Conservation (phyloP, 1,140 invertebrate genomes). For the Metopolophium dirhodum region DNA sequence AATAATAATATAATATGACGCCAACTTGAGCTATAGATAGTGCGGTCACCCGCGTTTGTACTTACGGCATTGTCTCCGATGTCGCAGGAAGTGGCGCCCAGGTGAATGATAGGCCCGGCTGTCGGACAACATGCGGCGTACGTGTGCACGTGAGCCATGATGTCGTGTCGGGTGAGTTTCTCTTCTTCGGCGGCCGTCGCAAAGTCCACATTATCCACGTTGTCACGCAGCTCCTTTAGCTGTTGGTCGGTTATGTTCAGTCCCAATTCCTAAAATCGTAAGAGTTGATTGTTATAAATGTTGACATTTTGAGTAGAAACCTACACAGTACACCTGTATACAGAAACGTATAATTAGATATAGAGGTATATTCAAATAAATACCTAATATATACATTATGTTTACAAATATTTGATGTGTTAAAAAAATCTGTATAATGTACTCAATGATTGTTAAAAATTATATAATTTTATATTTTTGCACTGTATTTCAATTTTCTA, state of each 20-base stretch:
- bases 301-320: neutral
- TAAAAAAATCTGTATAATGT: neutral
- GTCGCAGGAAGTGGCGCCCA: slow-evolving; percentile 94
- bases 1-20: too few species aligned
- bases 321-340: too few species aligned
- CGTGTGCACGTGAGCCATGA: slow-evolving; percentile 98
- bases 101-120: slow-evolving; percentile 95
- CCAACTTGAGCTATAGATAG: too few species aligned
- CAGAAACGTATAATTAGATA: too few species aligned
- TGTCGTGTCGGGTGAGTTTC: slow-evolving; percentile 89
- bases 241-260: slow-evolving; percentile 88
- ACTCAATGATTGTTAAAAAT: slow-evolving; percentile 13
- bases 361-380: too few species aligned
- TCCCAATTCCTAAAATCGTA: slow-evolving; percentile 76
- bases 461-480: neutral
- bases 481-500: neutral
- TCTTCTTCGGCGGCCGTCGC: slow-evolving; percentile 84
- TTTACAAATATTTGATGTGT: neutral
- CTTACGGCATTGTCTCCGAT: slow-evolving; percentile 94
- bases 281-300: neutral
- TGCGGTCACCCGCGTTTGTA: neutral
- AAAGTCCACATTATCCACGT: slow-evolving; percentile 89
- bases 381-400: too few species aligned
- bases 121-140: slow-evolving; percentile 85
- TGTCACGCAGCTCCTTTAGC: slow-evolving; percentile 83